phyloP scores from a whole-genome alignment of 2,797 vertebrate genomes.

The Pristis pectinata region DNA sequence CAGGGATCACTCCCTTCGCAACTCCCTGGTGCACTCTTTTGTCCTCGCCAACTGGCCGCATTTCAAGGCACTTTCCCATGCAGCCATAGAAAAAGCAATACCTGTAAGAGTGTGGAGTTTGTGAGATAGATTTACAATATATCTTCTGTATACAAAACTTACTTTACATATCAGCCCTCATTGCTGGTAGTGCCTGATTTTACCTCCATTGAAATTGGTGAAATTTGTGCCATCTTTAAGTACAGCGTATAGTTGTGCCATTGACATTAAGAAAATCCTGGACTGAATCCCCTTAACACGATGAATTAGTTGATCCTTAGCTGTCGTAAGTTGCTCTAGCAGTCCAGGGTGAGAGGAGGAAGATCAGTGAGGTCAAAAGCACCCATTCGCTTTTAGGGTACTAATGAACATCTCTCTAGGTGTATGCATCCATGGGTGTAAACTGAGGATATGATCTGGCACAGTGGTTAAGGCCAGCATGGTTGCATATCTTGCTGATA shows the following conservation, averaged over 20 bases:
- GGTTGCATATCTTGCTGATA: conserved; percentile 4
- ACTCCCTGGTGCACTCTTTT: no score
- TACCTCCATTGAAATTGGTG: not conserved
- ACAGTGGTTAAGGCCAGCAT: not conserved
- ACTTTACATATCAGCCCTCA: not conserved
- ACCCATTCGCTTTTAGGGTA: not conserved
- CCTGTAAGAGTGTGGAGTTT: not conserved
- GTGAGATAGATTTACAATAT: not conserved
- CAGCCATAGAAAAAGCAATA: not conserved
- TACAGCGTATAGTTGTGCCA: not conserved
- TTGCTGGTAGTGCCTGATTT: not conserved
- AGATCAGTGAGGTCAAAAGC: not conserved
- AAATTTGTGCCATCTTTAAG: not conserved
- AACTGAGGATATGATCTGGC: no score
- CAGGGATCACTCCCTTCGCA: no score
- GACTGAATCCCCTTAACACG: not conserved
- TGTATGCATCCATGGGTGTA: not conserved
- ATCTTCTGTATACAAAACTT: not conserved
- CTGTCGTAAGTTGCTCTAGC: not conserved
- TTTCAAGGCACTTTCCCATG: no score
- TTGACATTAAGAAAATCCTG: not conserved
- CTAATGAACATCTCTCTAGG: not conserved
- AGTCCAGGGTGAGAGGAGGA: not conserved
- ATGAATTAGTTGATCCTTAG: not conserved
- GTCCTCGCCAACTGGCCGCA: no score